Percentiles rank a stretch among this genome's conserved stretches.
phyloP scores from a whole-genome alignment of 2,113 vertebrate species.

The Pseudopipra pipra region DNA sequence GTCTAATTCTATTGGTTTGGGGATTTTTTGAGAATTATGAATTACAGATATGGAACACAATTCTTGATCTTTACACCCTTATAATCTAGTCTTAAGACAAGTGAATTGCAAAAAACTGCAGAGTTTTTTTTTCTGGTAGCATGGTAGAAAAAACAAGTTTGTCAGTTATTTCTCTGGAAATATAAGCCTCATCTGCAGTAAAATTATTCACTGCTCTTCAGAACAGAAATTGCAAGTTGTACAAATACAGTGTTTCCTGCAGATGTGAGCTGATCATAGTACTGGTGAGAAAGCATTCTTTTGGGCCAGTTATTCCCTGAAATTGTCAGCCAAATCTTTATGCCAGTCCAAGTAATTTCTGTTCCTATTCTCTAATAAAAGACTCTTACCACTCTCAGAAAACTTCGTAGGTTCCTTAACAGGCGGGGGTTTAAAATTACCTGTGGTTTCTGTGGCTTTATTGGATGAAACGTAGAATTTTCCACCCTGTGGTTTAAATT shows the following conservation, averaged over 20 bases:
- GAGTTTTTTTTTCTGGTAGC: background rate
- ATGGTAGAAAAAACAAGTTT: background rate
- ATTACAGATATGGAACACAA: background rate
- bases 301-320: background rate
- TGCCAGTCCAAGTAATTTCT: background rate
- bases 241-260: background rate
- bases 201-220: background rate
- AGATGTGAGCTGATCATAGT: background rate
- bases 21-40: background rate
- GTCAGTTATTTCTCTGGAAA: background rate
- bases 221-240: background rate
- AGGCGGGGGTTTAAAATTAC: background rate
- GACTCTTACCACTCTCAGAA: background rate
- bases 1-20: background rate
- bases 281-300: background rate
- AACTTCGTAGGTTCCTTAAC: background rate
- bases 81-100: background rate
- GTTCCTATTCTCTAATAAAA: background rate
- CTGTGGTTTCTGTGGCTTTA: conserved; percentile 38
- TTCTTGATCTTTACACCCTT: background rate
- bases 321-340: background rate
- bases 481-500: conserved; percentile 25
- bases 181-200: background rate
- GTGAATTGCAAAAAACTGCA: background rate
- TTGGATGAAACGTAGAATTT: conserved; percentile 22